phyloP scores from a whole-genome alignment of 2,113 vertebrate genomes.

The Galbula dea region DNA sequence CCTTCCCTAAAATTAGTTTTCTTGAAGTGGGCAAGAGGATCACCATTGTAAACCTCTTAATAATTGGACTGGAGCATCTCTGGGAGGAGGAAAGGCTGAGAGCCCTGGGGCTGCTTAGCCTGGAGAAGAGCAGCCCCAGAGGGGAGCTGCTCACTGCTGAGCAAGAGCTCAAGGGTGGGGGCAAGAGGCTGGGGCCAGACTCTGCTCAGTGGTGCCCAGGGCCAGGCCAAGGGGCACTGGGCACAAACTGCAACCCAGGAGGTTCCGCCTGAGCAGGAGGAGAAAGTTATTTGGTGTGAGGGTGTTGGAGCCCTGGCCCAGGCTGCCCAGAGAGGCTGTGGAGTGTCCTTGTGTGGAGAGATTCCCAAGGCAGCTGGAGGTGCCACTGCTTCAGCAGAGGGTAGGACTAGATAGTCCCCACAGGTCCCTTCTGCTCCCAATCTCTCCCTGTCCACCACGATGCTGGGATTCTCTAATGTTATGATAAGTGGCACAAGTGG shows the following conservation, averaged over 20 bases:
- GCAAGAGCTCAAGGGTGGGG: background rate
- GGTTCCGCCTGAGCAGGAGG: background rate
- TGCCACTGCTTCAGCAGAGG: background rate
- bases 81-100: background rate
- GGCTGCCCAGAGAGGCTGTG: background rate
- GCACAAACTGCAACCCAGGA: background rate
- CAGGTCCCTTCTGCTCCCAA: background rate
- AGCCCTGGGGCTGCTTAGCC: background rate
- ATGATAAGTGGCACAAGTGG: background rate
- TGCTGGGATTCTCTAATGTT: background rate
- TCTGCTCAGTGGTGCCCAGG: background rate
- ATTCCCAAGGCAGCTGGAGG: background rate
- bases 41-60: background rate
- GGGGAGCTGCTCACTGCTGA: background rate
- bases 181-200: background rate
- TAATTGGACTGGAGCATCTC: background rate
- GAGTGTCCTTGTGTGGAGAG: background rate
- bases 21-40: background rate
- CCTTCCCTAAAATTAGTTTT: background rate
- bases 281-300: background rate
- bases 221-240: background rate
- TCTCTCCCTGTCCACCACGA: no score
- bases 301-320: background rate
- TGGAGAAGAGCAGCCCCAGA: background rate
- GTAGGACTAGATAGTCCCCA: background rate